Evolutionary conservation across 2,113 vertebrate species (phyloP).

Genomic region (Oncorhynchus tshawytscha): DNA sequence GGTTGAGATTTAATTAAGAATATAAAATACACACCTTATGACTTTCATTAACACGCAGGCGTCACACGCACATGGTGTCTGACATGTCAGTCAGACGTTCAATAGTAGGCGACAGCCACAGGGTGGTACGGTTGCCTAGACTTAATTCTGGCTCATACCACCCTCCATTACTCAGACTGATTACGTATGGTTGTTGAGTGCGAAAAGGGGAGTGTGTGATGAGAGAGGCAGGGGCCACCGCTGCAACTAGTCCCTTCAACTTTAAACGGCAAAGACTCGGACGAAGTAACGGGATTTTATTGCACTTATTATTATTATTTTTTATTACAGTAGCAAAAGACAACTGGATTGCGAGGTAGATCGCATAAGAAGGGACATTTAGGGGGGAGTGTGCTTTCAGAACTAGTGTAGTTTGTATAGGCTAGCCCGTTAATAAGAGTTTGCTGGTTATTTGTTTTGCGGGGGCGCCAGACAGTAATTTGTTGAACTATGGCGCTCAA

Average conservation of each 20-base stretch:
- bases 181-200: slow-evolving; percentile 49
- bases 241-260: not conserved
- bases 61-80: no score
- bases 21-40: no score
- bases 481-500: slow-evolving; percentile 81
- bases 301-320: not conserved
- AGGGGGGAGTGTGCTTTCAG: slow-evolving; percentile 1
- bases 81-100: no score
- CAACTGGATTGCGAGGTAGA: no score
- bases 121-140: no score
- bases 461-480: slow-evolving; percentile 8
- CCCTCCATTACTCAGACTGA: slow-evolving; percentile 39
- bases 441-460: slow-evolving; percentile 34
- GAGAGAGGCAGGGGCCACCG: not conserved
- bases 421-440: slow-evolving; percentile 33
- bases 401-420: slow-evolving; percentile 47
- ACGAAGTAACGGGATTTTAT: not conserved
- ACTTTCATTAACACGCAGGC: no score
- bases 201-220: slow-evolving; percentile 1
- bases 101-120: no score
- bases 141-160: no score
- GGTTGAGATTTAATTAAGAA: no score
- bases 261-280: not conserved
- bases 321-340: not conserved
- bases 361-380: not conserved